Percentiles rank a stretch among this genome's conserved stretches.
Evolutionary conservation across 2,888 invertebrate species (phyloP).

Genomic region (Spisula solida): DNA sequence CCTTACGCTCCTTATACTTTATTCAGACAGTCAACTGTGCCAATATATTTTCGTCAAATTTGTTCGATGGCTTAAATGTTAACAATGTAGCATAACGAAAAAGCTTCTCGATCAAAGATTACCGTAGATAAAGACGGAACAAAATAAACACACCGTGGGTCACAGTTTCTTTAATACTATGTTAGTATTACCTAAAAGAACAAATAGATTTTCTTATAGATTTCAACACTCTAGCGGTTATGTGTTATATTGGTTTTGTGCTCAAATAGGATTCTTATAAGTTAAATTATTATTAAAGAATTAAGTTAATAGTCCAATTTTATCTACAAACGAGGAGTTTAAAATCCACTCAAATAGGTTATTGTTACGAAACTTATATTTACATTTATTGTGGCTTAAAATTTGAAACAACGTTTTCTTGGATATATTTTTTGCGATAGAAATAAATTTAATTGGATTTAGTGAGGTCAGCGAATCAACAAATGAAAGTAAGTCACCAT

Average conservation of each 20-base stretch:
- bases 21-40: constrained; percentile 7
- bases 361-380: not conserved
- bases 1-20: not conserved
- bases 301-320: constrained; percentile 1
- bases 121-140: not conserved
- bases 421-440: too few species aligned
- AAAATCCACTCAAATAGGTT: not conserved
- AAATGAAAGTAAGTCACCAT: too few species aligned
- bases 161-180: not conserved
- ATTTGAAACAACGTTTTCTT: too few species aligned
- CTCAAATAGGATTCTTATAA: not conserved
- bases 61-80: constrained; percentile 11
- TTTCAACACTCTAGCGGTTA: not conserved
- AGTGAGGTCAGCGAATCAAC: too few species aligned
- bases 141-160: not conserved
- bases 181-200: not conserved
- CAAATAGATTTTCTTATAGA: constrained; percentile 10
- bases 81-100: constrained; percentile 7
- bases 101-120: constrained; percentile 22
- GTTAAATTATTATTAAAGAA: not conserved
- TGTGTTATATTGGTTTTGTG: not conserved
- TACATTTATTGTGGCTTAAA: not conserved
- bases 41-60: constrained; percentile 23
- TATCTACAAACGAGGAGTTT: not conserved
- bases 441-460: too few species aligned